Evolutionary conservation across 2,797 vertebrate genomes (phyloP), one percentile per base, ranked within the genome.

Genomic region (Lithobates sylvaticus): DNA sequence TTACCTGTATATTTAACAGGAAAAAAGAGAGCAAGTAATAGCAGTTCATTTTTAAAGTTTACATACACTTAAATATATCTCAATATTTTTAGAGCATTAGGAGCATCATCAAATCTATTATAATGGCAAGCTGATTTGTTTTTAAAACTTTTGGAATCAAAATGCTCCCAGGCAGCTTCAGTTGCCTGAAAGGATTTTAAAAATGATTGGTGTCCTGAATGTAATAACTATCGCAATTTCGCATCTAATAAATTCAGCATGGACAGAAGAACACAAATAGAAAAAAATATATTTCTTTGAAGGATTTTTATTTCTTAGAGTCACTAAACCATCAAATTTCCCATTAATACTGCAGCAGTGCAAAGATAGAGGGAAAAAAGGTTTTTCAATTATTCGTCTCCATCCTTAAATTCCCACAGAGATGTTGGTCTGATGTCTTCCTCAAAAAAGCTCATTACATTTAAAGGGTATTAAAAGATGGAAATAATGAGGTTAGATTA

Each of bases 391-490:
- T 87, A 87, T 87, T 87, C 69, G 29, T 42, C 74, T 87, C 81
- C 69, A 78, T 83, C 85, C 80, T 87, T 73, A 87, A 78, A 87
- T 87, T 87, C 80, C 85, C 85, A 78, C 80, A 83, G 85, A 87
- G 85, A 83, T 87, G 58, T 78, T 87, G 76, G 74, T 74, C 85
- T 78, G 79, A 83, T 87, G 85, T 76, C 65, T 87, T 83, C 68
- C 39, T 16, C 72, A 64, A 83, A 74, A 73, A 71, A 87, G 68
- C 85, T 83, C 76, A 87, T 87, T 87, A 87, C 85, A 74, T 83
- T 87, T 87, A 87, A 87, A 87, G 75, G 85, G 85, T 83, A 87
- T 87, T 87, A 87, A 87, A 81, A 86, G 84, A 87, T 42, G 75
- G 72, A 87, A 78, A 87, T 87, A 87, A 87, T 87, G 85, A 87